These are phyloP conservation scores for Bradysia coprophila DNA, from an alignment of 1,140 invertebrate genomes.

Conservation along the genomic window DNA sequence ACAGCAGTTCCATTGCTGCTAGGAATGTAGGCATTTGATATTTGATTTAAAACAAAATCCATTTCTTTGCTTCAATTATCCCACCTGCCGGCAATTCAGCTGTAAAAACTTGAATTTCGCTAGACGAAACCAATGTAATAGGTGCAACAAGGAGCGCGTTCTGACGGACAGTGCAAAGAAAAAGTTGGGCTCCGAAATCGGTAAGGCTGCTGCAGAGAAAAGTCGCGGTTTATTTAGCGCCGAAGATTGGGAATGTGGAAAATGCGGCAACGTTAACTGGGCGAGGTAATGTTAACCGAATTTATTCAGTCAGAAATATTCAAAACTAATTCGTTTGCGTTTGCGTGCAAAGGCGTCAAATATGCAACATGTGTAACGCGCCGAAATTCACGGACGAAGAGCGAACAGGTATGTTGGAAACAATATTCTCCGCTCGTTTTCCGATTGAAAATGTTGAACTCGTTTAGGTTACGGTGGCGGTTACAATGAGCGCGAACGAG, in stretches of 20 bases:
- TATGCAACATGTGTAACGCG: slow-evolving; percentile 98
- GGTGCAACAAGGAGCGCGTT: slow-evolving; percentile 62
- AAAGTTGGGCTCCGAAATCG: slow-evolving; percentile 91
- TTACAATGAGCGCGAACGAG: slow-evolving; percentile 83
- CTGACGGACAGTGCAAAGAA: slow-evolving; percentile 47
- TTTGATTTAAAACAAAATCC: too few relatives aligned
- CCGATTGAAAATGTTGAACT: too few relatives aligned
- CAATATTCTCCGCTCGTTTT: too few relatives aligned
- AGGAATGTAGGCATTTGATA: neutral
- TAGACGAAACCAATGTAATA: slow-evolving; percentile 71
- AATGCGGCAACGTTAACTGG: slow-evolving; percentile 99
- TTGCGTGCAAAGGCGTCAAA: slow-evolving; percentile 75
- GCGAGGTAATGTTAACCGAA: too few relatives aligned
- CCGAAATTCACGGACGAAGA: slow-evolving; percentile 87
- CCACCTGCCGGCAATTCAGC: slow-evolving; percentile 26
- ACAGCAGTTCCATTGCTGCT: neutral
- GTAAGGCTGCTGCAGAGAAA: slow-evolving; percentile 94
- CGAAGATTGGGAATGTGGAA: slow-evolving; percentile 99
- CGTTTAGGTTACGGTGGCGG: slow-evolving; percentile 61
- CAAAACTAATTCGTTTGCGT: too few relatives aligned
- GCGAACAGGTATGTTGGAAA: slow-evolving; percentile 30
- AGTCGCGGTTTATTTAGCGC: slow-evolving; percentile 94
- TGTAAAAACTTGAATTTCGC: slow-evolving; percentile 94
- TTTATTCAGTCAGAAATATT: too few relatives aligned
- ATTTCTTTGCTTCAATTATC: neutral